Conservation (phyloP, 2,113 vertebrate species). For the Chaetodon trifascialis region DNA sequence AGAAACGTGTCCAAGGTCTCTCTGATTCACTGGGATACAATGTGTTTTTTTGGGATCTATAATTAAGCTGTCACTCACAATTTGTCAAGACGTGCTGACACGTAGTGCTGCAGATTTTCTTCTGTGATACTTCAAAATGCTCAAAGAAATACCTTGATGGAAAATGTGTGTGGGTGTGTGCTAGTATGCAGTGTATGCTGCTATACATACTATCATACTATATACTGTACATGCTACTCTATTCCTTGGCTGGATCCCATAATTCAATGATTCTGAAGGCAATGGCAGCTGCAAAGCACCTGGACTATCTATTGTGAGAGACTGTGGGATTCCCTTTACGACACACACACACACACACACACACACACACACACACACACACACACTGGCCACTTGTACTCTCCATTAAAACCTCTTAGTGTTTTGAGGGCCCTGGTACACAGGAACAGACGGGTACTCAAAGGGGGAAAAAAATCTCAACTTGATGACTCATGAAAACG, state of each 20-base stretch:
- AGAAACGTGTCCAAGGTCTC: constrained; percentile 22
- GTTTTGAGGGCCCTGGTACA: constrained; percentile 31
- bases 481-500: constrained; percentile 59
- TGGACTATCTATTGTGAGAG: constrained; percentile 21
- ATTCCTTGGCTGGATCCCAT: neutral
- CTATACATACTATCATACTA: neutral
- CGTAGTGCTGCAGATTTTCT: neutral
- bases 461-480: constrained; percentile 14
- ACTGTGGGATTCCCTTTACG: constrained; percentile 26
- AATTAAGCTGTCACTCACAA: neutral
- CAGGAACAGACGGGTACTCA: constrained; percentile 48
- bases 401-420: constrained; percentile 48
- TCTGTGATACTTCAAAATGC: no score
- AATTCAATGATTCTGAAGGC: constrained; percentile 46
- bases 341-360: constrained; percentile 11
- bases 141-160: no score
- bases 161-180: neutral
- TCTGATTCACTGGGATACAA: constrained; percentile 2
- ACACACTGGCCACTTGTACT: constrained; percentile 39
- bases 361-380: constrained; percentile 2
- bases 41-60: neutral
- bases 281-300: constrained; percentile 11
- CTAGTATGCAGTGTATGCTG: neutral
- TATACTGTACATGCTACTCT: constrained; percentile 10
- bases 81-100: neutral